These are phyloP conservation scores for Gibbula magus DNA, from an alignment of 2,888 invertebrate species.

Conservation along the genomic window DNA sequence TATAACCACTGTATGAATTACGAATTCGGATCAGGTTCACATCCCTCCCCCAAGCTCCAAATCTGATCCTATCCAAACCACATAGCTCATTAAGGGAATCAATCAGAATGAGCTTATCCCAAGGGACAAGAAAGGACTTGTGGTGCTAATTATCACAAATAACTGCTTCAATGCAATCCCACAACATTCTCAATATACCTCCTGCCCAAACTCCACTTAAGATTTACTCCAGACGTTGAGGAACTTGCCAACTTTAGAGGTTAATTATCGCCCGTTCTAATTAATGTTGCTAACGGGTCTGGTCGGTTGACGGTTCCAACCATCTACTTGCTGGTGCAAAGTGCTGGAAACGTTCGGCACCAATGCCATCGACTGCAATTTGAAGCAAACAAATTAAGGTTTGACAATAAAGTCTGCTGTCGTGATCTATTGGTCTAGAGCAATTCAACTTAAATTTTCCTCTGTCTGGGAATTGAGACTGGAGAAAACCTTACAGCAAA, in stretches of 20 bases:
- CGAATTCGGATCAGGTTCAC: no score
- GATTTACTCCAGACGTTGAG: neutral
- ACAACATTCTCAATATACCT: neutral
- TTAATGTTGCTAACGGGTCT: constrained; percentile 1
- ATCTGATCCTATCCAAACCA: neutral
- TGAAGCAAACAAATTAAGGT: constrained; percentile 8
- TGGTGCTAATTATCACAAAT: neutral
- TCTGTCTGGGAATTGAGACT: neutral
- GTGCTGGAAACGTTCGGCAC: neutral
- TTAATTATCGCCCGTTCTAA: neutral
- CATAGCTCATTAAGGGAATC: neutral
- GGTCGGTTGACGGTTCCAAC: neutral
- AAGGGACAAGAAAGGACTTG: neutral
- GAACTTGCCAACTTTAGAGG: neutral
- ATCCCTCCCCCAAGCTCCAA: neutral
- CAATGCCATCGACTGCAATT: neutral
- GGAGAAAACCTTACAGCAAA: neutral
- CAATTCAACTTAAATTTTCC: neutral
- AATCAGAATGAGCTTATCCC: constrained; percentile 1
- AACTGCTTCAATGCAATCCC: neutral
- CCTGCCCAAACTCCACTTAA: neutral
- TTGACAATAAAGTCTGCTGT: neutral
- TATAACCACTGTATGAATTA: no score
- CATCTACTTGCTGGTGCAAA: neutral
- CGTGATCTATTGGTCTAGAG: neutral